These are phyloP conservation scores for Gymnarchus niloticus DNA, from an alignment of 2,113 vertebrate genomes.

Conservation along the genomic window DNA sequence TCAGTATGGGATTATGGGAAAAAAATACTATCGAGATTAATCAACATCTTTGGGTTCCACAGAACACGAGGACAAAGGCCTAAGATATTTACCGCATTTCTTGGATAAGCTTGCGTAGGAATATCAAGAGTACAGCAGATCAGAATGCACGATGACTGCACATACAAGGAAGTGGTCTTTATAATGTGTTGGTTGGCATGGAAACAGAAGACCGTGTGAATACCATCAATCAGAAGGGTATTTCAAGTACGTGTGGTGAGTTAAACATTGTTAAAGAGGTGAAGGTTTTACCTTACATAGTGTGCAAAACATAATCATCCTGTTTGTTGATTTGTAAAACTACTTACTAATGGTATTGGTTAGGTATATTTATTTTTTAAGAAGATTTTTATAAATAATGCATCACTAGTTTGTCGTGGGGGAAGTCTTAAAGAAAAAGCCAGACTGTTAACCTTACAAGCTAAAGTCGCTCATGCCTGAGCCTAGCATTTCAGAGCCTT, in stretches of 20 bases:
- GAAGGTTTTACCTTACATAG: not conserved
- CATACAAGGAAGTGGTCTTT: not conserved
- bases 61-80: not conserved
- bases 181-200: not conserved
- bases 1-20: conserved; percentile 18
- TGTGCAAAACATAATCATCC: not conserved
- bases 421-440: not conserved
- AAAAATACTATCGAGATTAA: conserved; percentile 19
- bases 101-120: conserved; percentile 14
- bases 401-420: not conserved
- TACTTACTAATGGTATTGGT: not conserved
- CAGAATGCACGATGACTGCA: not conserved
- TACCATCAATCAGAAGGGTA: not conserved
- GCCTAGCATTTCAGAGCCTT: conserved; percentile 20
- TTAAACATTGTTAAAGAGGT: not conserved
- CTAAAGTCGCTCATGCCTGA: conserved; percentile 4
- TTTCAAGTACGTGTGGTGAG: not conserved
- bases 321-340: not conserved
- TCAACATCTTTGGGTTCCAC: not conserved
- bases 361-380: not conserved
- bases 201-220: not conserved
- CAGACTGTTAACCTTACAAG: not conserved
- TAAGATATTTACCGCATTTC: conserved; percentile 11
- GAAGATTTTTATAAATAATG: not conserved
- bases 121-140: not conserved